These are phyloP conservation scores for Drepana falcataria DNA, from an alignment of 2,888 invertebrate species.

Conservation along the genomic window DNA sequence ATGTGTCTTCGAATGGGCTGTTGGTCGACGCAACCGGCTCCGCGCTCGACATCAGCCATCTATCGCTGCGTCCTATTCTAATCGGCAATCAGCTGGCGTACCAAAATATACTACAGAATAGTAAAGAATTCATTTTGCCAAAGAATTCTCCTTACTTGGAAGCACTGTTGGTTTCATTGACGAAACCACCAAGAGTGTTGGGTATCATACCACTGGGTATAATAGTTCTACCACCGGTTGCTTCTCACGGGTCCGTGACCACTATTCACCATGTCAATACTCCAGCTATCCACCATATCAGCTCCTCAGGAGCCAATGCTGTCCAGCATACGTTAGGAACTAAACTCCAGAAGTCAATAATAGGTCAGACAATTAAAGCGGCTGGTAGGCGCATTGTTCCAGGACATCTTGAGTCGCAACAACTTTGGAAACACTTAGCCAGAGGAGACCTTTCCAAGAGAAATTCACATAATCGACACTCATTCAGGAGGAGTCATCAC, in stretches of 20 bases:
- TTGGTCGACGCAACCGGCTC: slow-evolving; percentile 32
- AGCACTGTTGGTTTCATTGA: slow-evolving; percentile 37
- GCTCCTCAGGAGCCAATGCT: neutral
- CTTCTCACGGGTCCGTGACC: neutral
- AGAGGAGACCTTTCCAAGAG: neutral
- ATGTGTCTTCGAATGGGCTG: slow-evolving; percentile 25
- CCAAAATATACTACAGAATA: slow-evolving; percentile 16
- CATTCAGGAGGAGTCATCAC: no score
- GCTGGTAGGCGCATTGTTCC: slow-evolving; percentile 1
- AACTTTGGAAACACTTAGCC: no score
- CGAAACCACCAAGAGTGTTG: slow-evolving; percentile 39
- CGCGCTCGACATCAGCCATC: slow-evolving; percentile 26
- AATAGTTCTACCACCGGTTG: slow-evolving; percentile 17
- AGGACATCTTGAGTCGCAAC: neutral
- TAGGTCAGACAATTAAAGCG: neutral
- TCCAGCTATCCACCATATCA: neutral
- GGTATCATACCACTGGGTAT: slow-evolving; percentile 47
- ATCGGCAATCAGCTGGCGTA: slow-evolving; percentile 37
- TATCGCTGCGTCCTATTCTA: slow-evolving; percentile 43
- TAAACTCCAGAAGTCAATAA: neutral
- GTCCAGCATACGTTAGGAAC: neutral
- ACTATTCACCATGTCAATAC: neutral
- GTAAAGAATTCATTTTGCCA: slow-evolving; percentile 14
- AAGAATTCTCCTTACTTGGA: slow-evolving; percentile 31
- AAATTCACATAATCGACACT: no score